Evolutionary conservation across 1,140 invertebrate genomes (phyloP), one percentile per base, ranked within the genome.

Genomic region (Physella acuta): DNA sequence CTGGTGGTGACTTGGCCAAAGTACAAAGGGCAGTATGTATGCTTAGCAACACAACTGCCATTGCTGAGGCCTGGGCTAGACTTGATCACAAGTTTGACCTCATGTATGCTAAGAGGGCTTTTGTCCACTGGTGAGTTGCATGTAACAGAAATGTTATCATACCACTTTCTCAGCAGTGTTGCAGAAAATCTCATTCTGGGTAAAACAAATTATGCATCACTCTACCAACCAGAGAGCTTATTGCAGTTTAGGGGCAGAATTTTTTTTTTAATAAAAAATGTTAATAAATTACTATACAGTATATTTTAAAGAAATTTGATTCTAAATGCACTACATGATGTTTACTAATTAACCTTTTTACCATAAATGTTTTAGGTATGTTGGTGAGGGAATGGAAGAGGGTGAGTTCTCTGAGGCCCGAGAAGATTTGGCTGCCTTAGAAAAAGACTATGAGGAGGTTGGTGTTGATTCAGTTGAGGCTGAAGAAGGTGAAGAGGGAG

Each of bases 401-500:
- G 58, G 58, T 36, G 58, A 60, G 58, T 60, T 60, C 58, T 33
- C 58, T 33, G 58, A 60, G 28, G 56, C 56, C 16, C n/a, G 56
- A 30, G 56, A 58, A 30, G 56, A 58, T 30, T 20, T 58, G 8
- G 56, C 58, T 26, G 58, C 58, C 14, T n/a, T 60, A 2, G 58
- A 60, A n/a, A 34, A 33, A 36, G 58, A 60, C 34, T 60, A 60
- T 28, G 58, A 60, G 58, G 58, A 60, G n/a, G 58, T 60, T 20
- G 33, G 58, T 30, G 31, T 60, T 14, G 58, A 60, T 1, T 60
- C 58, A 33, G 24, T 24, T 36, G 58, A 36, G 14, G 58, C 30
- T 1, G 58, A 33, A 24, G 58, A 5, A 2, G 58, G 30, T 2
- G 58, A 60, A 60, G 58, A 60, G 34, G 58, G 58, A 28, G 58